phyloP scores from a whole-genome alignment of 1,140 invertebrate genomes.

The Solenopsis fugax region DNA sequence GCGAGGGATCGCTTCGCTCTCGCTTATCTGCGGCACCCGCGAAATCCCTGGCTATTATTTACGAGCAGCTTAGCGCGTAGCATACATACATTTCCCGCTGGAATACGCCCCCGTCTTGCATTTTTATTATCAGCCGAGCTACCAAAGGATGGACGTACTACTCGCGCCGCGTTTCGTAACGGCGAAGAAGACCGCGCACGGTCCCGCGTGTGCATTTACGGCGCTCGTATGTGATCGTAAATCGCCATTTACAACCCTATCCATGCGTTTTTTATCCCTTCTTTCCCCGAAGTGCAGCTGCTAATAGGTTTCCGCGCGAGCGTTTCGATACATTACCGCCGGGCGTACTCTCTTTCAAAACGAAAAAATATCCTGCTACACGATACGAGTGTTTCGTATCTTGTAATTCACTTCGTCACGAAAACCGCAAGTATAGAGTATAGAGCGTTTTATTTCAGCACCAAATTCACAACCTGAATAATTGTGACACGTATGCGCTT shows the following conservation, averaged over 20 bases:
- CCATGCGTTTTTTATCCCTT: neutral
- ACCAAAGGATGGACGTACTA: constrained; percentile 16
- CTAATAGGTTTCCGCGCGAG: constrained; percentile 37
- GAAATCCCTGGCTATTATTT: constrained; percentile 60
- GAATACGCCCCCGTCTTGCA: constrained; percentile 43
- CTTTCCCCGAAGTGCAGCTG: constrained; percentile 6
- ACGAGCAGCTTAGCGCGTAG: constrained; percentile 52
- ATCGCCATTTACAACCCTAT: constrained; percentile 50
- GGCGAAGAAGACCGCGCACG: neutral
- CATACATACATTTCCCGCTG: constrained; percentile 49
- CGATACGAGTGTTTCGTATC: constrained; percentile 17
- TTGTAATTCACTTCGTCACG: constrained; percentile 16
- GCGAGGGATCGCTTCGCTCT: constrained; percentile 48
- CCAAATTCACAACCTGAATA: neutral
- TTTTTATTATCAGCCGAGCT: constrained; percentile 47
- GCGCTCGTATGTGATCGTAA: constrained; percentile 37
- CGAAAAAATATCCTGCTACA: neutral
- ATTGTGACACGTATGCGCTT: constrained; percentile 2
- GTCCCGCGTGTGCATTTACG: constrained; percentile 44
- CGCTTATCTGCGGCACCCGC: constrained; percentile 47
- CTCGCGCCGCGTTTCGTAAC: neutral
- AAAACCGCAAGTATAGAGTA: neutral
- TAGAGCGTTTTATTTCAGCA: neutral
- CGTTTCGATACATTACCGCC: constrained; percentile 39
- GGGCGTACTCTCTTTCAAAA: constrained; percentile 14